Evolutionary conservation across 1,140 invertebrate species (phyloP).

Genomic region (Globodera rostochiensis): DNA sequence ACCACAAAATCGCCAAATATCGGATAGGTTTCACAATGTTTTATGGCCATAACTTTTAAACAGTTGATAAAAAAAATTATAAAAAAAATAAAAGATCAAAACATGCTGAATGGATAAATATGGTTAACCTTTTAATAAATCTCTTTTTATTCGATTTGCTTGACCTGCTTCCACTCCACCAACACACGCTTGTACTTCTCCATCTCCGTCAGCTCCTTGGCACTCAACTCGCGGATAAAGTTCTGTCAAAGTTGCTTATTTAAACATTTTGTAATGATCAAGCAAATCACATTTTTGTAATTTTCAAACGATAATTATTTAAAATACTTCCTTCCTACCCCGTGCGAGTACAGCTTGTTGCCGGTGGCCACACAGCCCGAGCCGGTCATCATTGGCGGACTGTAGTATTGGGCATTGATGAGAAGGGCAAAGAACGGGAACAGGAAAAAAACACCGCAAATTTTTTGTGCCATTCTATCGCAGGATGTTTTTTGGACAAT

Average conservation of each 20-base stretch:
- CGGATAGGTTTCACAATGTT: no score
- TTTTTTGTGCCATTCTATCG: no score
- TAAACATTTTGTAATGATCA: neutral
- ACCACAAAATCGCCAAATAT: no score
- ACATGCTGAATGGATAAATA: no score
- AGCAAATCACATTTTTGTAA: neutral
- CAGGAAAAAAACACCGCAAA: neutral
- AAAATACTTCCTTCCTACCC: neutral
- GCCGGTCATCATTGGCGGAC: constrained; percentile 34
- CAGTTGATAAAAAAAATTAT: no score
- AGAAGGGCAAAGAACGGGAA: constrained; percentile 3
- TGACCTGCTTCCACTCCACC: constrained; percentile 37
- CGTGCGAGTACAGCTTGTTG: constrained; percentile 39
- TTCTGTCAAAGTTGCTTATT: constrained; percentile 15
- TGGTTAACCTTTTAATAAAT: no score
- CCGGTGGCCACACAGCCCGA: constrained; percentile 39
- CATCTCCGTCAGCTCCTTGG: constrained; percentile 33
- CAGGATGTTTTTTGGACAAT: no score
- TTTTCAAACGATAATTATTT: no score
- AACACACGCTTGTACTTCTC: constrained; percentile 37
- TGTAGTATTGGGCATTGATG: constrained; percentile 33
- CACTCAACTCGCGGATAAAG: constrained; percentile 34
- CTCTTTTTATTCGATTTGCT: no score
- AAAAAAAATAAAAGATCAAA: no score
- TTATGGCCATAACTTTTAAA: no score